phyloP scores from a whole-genome alignment of 2,888 invertebrate genomes.

The Colostygia pectinataria region DNA sequence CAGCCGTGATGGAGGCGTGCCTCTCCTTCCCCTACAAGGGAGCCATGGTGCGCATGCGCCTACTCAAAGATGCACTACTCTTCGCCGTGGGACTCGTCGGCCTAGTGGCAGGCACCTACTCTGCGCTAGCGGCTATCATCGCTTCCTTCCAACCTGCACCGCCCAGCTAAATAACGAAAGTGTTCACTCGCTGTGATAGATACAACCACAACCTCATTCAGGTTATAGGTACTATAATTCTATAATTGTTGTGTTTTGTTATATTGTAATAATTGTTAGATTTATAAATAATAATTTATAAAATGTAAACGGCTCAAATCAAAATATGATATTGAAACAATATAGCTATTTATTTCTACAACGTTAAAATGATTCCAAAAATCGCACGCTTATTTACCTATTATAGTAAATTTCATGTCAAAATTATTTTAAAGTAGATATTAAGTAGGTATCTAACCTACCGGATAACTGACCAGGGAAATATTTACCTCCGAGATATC shows the following conservation, averaged over 20 bases:
- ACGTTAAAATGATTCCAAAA: too few relatives aligned
- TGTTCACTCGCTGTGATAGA: constrained; percentile 7
- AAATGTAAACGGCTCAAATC: too few relatives aligned
- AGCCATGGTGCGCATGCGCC: constrained; percentile 41
- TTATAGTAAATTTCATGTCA: too few relatives aligned
- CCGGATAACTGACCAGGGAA: too few relatives aligned
- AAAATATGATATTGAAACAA: too few relatives aligned
- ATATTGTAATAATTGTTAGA: not conserved
- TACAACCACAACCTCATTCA: not conserved
- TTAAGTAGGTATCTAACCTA: too few relatives aligned
- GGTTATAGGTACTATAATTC: too few relatives aligned
- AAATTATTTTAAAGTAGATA: too few relatives aligned
- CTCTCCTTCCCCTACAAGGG: constrained; percentile 83
- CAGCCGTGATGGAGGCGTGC: constrained; percentile 85
- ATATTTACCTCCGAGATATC: too few relatives aligned
- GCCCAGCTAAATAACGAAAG: not conserved
- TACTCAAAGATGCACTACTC: constrained; percentile 79
- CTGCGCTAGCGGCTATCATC: constrained; percentile 84
- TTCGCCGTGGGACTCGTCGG: constrained; percentile 85
- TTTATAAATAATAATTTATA: too few relatives aligned
- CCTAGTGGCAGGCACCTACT: constrained; percentile 86
- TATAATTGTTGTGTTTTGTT: not conserved
- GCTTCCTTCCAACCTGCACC: constrained; percentile 48
- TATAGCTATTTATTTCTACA: too few relatives aligned
- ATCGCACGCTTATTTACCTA: too few relatives aligned